A percentile compares a stretch with the other conserved stretches of the same genome.
These are phyloP conservation scores for Metellina segmentata DNA, from an alignment of 2,888 invertebrate genomes.

Conservation along the genomic window DNA sequence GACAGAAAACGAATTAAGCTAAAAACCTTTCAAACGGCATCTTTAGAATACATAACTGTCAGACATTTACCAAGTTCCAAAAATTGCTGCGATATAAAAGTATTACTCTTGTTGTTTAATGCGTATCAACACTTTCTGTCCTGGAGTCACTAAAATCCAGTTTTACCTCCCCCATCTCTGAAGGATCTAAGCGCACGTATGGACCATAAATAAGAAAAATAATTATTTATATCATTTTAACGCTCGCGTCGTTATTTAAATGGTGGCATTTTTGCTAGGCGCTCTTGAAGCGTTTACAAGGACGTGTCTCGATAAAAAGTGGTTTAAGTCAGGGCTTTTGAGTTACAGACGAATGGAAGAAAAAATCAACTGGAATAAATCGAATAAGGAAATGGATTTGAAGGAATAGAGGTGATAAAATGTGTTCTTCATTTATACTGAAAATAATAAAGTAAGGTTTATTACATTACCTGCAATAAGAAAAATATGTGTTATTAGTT, in stretches of 20 bases:
- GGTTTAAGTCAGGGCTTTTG: background rate
- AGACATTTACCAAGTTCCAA: background rate
- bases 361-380: too few species aligned
- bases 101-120: background rate
- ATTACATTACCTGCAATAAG: too few species aligned
- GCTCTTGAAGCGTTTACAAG: background rate
- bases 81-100: background rate
- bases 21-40: background rate
- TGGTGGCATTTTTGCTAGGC: slow-evolving; percentile 55
- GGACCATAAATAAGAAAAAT: slow-evolving; percentile 60
- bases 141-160: background rate
- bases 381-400: too few species aligned
- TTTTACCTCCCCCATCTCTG: background rate
- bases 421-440: too few species aligned
- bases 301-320: background rate
- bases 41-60: background rate
- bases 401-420: too few species aligned
- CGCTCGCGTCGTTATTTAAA: slow-evolving; percentile 55
- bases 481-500: too few species aligned
- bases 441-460: too few species aligned
- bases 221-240: slow-evolving; percentile 69
- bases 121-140: background rate
- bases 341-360: too few species aligned
- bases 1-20: too few species aligned
- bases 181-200: slow-evolving; percentile 20